Conservation (phyloP, 1,140 invertebrate species). For the Drosophila lacteicornis region DNA sequence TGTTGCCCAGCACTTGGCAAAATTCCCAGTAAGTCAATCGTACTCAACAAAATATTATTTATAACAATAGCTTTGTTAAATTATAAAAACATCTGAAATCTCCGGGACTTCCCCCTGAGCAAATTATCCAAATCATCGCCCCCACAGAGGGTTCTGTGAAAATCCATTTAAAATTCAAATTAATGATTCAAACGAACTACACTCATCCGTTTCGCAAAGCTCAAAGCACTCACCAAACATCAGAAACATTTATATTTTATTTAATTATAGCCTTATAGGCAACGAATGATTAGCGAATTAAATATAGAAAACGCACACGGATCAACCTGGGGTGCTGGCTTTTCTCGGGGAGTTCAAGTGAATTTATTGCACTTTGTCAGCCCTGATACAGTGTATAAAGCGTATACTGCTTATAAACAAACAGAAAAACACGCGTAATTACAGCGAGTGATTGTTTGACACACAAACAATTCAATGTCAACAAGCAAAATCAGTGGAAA, state of each 20-base stretch:
- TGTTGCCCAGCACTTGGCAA: slow-evolving; percentile 9
- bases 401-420: slow-evolving; percentile 17
- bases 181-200: slow-evolving; percentile 17
- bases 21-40: slow-evolving; percentile 1
- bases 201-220: slow-evolving; percentile 10
- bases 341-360: slow-evolving; percentile 55
- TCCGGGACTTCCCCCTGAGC: not conserved
- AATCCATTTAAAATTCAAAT: slow-evolving; percentile 5
- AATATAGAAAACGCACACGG: slow-evolving; percentile 42
- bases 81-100: not conserved
- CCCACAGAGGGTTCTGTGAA: slow-evolving; percentile 1
- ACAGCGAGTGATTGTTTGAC: slow-evolving; percentile 23
- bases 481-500: slow-evolving; percentile 21
- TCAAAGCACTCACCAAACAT: slow-evolving; percentile 2
- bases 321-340: slow-evolving; percentile 43
- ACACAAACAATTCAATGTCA: slow-evolving; percentile 46
- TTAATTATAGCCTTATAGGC: slow-evolving; percentile 47
- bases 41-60: not conserved
- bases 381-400: slow-evolving; percentile 37
- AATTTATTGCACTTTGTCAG: slow-evolving; percentile 56
- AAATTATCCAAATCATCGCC: not conserved
- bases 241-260: slow-evolving; percentile 26
- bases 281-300: slow-evolving; percentile 46
- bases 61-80: not conserved
- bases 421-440: slow-evolving; percentile 17